Evolutionary conservation across 2,797 vertebrate species (phyloP).

Genomic region (Pristis pectinata): DNA sequence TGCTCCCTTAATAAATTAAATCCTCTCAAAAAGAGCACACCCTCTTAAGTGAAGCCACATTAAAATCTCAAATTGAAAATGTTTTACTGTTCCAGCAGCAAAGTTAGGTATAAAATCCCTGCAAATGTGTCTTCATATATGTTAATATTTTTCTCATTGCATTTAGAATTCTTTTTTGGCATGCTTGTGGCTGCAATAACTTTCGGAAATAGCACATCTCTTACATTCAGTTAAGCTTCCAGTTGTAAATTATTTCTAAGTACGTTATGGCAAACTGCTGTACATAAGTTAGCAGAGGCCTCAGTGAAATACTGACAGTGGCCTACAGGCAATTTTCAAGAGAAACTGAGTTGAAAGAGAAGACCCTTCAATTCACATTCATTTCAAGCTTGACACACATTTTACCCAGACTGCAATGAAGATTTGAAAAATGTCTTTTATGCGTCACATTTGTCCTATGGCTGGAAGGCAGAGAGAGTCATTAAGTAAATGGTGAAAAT

Average conservation of each 20-base stretch:
- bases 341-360: constrained; percentile 2
- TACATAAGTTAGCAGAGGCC: constrained; percentile 15
- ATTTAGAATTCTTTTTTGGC: background rate
- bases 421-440: background rate
- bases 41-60: background rate
- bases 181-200: background rate
- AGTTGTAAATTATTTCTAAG: constrained; percentile 29
- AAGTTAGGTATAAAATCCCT: background rate
- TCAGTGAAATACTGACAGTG: background rate
- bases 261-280: background rate
- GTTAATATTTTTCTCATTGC: background rate
- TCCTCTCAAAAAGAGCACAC: too few species aligned
- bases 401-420: background rate
- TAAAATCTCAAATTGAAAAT: background rate
- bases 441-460: background rate
- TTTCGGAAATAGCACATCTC: background rate
- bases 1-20: too few species aligned
- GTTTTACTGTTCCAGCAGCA: background rate
- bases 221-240: constrained; percentile 2
- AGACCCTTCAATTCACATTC: constrained; percentile 20
- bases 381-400: constrained; percentile 23
- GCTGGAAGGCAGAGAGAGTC: background rate
- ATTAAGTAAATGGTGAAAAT: background rate
- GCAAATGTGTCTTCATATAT: background rate
- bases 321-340: constrained; percentile 1